Evolutionary conservation across 2,113 vertebrate species (phyloP).

Genomic region (Sylvicapra grimmia): DNA sequence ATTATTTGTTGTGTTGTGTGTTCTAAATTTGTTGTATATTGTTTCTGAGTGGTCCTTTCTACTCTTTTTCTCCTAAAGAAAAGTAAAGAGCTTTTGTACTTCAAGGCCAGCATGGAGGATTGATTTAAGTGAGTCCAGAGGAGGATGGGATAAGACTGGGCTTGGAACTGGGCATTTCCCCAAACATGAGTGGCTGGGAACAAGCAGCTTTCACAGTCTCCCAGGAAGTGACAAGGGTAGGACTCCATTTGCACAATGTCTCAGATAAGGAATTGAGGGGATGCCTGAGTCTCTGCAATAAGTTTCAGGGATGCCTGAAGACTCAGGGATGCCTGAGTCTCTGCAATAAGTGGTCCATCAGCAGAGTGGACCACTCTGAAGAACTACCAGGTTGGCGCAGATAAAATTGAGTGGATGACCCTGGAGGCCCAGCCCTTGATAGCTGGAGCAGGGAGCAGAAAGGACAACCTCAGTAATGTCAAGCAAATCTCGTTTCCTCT

Average conservation of each 20-base stretch:
- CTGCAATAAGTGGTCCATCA: no score
- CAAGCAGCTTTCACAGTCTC: background rate
- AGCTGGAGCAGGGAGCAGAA: background rate
- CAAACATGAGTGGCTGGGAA: background rate
- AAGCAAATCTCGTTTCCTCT: background rate
- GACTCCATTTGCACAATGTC: background rate
- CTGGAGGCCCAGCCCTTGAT: background rate
- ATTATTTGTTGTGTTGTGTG: background rate
- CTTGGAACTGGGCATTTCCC: background rate
- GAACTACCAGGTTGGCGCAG: background rate
- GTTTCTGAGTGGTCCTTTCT: background rate
- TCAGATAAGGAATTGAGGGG: background rate
- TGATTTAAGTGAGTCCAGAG: background rate
- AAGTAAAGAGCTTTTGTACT: background rate
- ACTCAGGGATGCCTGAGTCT: no score
- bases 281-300: background rate
- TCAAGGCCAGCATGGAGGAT: background rate
- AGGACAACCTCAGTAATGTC: background rate
- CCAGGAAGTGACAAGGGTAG: background rate
- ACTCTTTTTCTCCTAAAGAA: background rate
- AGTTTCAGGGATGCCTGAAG: no score
- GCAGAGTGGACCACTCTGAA: background rate
- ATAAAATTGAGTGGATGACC: background rate
- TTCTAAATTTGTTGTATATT: background rate
- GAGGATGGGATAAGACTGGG: background rate